Percentiles rank a stretch among this genome's conserved stretches.
These are phyloP conservation scores for Elgaria multicarinata DNA, from an alignment of 2,113 vertebrate species.

Conservation along the genomic window DNA sequence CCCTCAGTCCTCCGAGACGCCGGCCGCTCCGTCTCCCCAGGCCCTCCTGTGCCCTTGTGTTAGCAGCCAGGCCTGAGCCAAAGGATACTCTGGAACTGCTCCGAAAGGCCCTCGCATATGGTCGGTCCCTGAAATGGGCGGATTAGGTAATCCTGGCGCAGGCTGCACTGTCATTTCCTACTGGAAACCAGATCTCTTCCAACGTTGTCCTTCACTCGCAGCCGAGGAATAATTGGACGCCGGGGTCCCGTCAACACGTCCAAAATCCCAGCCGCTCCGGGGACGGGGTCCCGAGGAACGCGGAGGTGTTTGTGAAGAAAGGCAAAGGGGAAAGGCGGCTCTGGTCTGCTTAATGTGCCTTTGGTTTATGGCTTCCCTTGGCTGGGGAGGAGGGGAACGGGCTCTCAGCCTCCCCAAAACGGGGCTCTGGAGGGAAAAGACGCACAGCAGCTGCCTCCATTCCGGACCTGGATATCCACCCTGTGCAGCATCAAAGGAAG, in stretches of 20 bases:
- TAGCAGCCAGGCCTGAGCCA: too few species aligned
- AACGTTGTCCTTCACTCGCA: background rate
- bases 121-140: background rate
- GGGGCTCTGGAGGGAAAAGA: background rate
- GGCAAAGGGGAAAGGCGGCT: background rate
- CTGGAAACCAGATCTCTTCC: constrained; percentile 13
- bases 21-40: background rate
- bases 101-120: background rate
- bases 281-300: background rate
- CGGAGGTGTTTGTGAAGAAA: constrained; percentile 19
- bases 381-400: background rate
- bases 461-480: background rate
- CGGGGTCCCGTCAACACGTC: constrained; percentile 8
- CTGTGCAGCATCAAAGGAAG: background rate
- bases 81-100: background rate
- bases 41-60: too few species aligned
- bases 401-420: background rate
- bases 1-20: background rate
- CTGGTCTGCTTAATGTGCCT: background rate
- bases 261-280: background rate
- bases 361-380: constrained; percentile 16
- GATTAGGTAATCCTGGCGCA: background rate
- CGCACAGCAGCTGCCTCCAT: background rate
- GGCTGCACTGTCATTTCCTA: background rate
- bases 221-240: constrained; percentile 9